Conservation (phyloP, 2,888 invertebrate genomes). For the Hoplodrina blanda region DNA sequence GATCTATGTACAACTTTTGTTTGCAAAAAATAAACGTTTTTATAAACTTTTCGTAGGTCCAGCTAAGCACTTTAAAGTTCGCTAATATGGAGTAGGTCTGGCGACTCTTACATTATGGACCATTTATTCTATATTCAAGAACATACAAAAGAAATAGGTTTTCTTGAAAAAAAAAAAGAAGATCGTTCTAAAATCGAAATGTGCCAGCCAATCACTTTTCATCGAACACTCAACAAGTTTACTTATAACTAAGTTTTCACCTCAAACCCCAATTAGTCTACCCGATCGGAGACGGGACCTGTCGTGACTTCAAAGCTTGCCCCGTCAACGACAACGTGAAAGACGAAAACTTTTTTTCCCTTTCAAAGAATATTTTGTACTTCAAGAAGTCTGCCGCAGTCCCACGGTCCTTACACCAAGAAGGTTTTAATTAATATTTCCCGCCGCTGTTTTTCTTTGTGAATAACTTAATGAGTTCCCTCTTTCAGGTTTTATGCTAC, state of each 20-base stretch:
- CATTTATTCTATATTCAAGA: no score
- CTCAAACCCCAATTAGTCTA: conserved; percentile 36
- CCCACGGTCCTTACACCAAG: conserved; percentile 38
- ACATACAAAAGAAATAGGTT: no score
- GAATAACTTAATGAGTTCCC: conserved; percentile 55
- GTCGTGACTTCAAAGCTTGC: conserved; percentile 25
- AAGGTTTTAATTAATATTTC: conserved; percentile 63
- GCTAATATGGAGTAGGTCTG: no score
- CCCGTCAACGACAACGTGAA: conserved; percentile 19
- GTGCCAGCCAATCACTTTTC: conserved; percentile 25
- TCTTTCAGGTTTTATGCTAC: conserved; percentile 34
- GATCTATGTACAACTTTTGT: no score
- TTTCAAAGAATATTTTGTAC: conserved; percentile 43
- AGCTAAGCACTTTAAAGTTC: no score
- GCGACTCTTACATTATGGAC: no score
- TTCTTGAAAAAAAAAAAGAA: no score
- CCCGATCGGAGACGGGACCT: conserved; percentile 14
- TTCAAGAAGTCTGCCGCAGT: conserved; percentile 39
- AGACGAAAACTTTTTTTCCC: conserved; percentile 17
- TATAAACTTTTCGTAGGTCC: no score
- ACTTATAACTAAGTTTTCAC: conserved; percentile 29
- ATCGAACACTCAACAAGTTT: conserved; percentile 6
- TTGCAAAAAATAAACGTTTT: no score
- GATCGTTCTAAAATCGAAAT: conserved; percentile 5
- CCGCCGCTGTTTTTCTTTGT: conserved; percentile 50